Evolutionary conservation across 2,888 invertebrate genomes (phyloP), one percentile per base, ranked within the genome.

Genomic region (Oscheius sp.): DNA sequence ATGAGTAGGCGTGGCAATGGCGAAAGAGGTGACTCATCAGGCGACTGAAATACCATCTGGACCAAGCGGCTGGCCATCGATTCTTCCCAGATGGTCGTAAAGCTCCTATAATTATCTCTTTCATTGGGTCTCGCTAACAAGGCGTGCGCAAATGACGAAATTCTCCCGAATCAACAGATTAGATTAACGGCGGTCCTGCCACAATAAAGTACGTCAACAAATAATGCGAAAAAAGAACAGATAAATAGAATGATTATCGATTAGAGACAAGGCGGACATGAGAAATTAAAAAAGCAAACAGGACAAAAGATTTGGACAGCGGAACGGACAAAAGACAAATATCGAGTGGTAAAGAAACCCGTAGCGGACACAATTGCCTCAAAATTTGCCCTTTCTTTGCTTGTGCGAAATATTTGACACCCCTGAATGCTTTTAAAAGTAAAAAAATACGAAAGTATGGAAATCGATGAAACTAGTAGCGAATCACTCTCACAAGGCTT

Each of bases 1-100:
- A 32, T 9, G n/a, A 54, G 54, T 54, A 22, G 33, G 33, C 51
- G 17, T 12, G 20, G 14, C n/a, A 36, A 32, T 54, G 54, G 24
- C 32, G 54, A 54, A 54, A 54, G 14, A 24, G 54, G 33, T 17
- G 54, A 32, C 33, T 54, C 32, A 54, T n/a, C 28, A 17, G 4
- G 2, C 54, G n/a, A 32, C n/a, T 33, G 32, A 32, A 32, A 54
- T 54, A 54, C 54, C 54, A 54, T 54, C 54, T 54, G 54, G 54
- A 33, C n/a, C 9, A 5, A 24, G 24, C 17, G n/a, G 54, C 32
- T 20, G 22, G 5, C 12, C n/a, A n/a, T 50, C 50, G 50, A 50
- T 20, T 20, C n/a, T n/a, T 32, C 54, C n/a, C 54, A 54, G 54
- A 54, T 54, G 54, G 54, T 54, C 54, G 24, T 12, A 17, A 22